These are phyloP conservation scores for Ptiloglossa arizonensis DNA, from an alignment of 1,140 invertebrate species.

Conservation along the genomic window DNA sequence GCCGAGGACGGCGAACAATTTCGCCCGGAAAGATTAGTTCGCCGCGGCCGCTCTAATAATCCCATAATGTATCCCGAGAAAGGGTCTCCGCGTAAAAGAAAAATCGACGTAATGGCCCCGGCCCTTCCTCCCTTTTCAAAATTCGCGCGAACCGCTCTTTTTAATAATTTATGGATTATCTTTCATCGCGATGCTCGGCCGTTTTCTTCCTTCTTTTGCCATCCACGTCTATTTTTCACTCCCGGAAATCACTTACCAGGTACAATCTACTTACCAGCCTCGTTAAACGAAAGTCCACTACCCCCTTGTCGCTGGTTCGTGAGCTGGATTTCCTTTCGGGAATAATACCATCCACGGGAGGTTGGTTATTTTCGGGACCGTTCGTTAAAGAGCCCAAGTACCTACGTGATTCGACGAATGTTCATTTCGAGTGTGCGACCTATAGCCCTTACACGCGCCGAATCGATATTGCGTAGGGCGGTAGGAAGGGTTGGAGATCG, in stretches of 20 bases:
- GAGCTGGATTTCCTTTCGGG: not conserved
- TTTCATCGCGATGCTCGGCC: conserved; percentile 31
- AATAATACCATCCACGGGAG: not conserved
- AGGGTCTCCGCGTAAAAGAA: conserved; percentile 19
- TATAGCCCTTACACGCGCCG: no score
- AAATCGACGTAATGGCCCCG: conserved; percentile 37
- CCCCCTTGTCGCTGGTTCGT: no score
- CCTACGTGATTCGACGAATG: no score
- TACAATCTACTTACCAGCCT: conserved; percentile 21
- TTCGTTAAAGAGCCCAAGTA: no score
- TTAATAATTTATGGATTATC: conserved; percentile 54
- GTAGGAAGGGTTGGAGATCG: no score
- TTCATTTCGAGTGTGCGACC: no score
- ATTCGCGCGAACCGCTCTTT: conserved; percentile 37
- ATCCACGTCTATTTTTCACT: not conserved
- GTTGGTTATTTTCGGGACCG: not conserved
- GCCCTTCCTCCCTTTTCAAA: conserved; percentile 28
- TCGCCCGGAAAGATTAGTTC: conserved; percentile 59
- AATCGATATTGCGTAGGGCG: no score
- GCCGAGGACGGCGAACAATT: conserved; percentile 52
- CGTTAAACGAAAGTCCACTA: conserved; percentile 1
- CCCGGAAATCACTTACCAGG: not conserved
- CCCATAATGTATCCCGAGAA: conserved; percentile 51
- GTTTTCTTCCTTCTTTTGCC: not conserved
- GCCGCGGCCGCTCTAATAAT: conserved; percentile 52